Percentiles rank a stretch among this genome's conserved stretches.
phyloP scores from a whole-genome alignment of 1,140 invertebrate species.

The Dinoponera quadriceps region DNA sequence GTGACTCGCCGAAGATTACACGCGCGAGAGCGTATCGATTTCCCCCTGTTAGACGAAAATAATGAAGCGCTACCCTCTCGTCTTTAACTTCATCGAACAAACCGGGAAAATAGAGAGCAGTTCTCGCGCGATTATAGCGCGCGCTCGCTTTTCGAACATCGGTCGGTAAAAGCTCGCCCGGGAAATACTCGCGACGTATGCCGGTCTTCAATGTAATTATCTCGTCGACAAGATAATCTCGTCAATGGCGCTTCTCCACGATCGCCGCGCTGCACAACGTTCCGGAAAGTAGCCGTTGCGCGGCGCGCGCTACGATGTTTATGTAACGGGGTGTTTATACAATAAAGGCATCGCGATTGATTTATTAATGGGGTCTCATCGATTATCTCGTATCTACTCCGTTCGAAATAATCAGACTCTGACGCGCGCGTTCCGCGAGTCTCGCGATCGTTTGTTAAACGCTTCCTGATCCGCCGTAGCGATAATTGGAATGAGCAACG shows the following conservation, averaged over 20 bases:
- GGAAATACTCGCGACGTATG: background rate
- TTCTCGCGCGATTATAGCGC: no score
- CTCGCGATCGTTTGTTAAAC: constrained; percentile 7
- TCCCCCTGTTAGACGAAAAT: background rate
- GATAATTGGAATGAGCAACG: background rate
- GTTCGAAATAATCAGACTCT: constrained; percentile 5
- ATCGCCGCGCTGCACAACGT: background rate
- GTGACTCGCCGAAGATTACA: constrained; percentile 22
- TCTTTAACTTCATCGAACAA: no score
- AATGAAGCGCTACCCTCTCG: no score
- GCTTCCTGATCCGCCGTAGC: background rate
- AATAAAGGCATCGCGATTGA: background rate
- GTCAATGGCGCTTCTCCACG: background rate
- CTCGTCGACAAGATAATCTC: background rate
- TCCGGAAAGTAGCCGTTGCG: background rate
- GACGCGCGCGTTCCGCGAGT: background rate
- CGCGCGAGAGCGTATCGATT: constrained; percentile 3
- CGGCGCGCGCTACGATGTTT: background rate
- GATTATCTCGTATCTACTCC: background rate
- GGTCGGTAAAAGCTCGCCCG: no score
- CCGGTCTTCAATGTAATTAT: background rate
- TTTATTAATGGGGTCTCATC: background rate
- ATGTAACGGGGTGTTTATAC: background rate
- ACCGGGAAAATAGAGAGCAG: no score
- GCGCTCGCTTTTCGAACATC: no score